Conservation (phyloP, 2,797 vertebrate genomes). For the Rhinoraja longicauda region DNA sequence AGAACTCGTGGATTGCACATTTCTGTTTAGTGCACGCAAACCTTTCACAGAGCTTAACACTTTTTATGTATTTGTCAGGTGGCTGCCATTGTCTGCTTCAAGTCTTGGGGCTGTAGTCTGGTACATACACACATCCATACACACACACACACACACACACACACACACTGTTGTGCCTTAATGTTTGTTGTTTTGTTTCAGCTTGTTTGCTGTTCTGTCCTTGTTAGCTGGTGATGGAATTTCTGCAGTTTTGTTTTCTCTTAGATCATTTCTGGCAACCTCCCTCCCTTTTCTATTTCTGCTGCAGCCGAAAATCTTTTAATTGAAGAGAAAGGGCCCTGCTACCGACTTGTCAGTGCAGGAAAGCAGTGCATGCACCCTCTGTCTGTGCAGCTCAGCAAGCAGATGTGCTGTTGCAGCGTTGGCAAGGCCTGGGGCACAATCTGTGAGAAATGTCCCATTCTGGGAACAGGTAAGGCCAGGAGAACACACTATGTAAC, state of each 20-base stretch:
- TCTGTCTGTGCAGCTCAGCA: slow-evolving; percentile 90
- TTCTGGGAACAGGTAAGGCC: slow-evolving; percentile 89
- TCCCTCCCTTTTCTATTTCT: slow-evolving; percentile 49
- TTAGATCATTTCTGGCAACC: slow-evolving; percentile 42
- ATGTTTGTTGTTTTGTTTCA: slow-evolving; percentile 47
- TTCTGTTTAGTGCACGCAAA: background rate
- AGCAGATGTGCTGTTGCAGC: slow-evolving; percentile 98
- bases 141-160: background rate
- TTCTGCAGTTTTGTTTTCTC: slow-evolving; percentile 44
- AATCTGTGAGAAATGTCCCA: slow-evolving; percentile 86
- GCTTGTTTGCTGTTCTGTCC: slow-evolving; percentile 20
- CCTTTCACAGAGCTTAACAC: background rate
- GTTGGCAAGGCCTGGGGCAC: slow-evolving; percentile 98
- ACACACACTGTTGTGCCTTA: slow-evolving; percentile 36
- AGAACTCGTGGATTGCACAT: background rate
- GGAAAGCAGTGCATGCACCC: slow-evolving; percentile 92
- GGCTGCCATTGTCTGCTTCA: background rate
- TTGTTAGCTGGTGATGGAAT: slow-evolving; percentile 38
- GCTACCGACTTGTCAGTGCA: slow-evolving; percentile 87
- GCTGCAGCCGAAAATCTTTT: slow-evolving; percentile 75
- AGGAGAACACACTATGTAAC: slow-evolving; percentile 39
- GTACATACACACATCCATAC: background rate
- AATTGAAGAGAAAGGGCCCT: slow-evolving; percentile 88
- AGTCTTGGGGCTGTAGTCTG: background rate
- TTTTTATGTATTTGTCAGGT: background rate